phyloP scores from a whole-genome alignment of 2,888 invertebrate species.

The Orthosia gothica region DNA sequence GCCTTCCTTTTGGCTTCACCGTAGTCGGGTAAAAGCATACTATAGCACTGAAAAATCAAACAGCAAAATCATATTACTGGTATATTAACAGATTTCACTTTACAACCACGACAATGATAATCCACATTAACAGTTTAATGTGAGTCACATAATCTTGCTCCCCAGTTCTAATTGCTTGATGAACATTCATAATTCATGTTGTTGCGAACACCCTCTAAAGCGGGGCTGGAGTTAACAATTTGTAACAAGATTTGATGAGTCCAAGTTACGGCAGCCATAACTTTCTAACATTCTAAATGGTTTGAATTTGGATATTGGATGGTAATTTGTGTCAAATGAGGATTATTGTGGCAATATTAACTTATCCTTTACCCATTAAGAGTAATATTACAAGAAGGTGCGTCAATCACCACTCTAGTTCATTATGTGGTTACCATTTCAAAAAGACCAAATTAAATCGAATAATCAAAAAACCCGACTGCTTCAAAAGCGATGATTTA shows the following conservation, averaged over 20 bases:
- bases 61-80: too few relatives aligned
- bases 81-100: too few relatives aligned
- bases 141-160: slow-evolving; percentile 39
- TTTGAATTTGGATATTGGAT: slow-evolving; percentile 19
- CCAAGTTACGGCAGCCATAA: slow-evolving; percentile 24
- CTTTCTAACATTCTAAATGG: slow-evolving; percentile 30
- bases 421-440: too few relatives aligned
- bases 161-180: slow-evolving; percentile 40
- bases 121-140: slow-evolving; percentile 25
- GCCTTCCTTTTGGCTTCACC: too few relatives aligned
- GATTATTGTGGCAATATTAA: not conserved
- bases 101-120: slow-evolving; percentile 18
- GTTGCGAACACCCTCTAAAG: slow-evolving; percentile 18
- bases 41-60: too few relatives aligned
- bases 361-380: too few relatives aligned
- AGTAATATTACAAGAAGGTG: too few relatives aligned
- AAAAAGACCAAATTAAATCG: too few relatives aligned
- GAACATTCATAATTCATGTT: slow-evolving; percentile 58
- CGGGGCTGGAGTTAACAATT: slow-evolving; percentile 44
- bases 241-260: slow-evolving; percentile 26
- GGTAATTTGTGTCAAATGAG: slow-evolving; percentile 18
- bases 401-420: too few relatives aligned
- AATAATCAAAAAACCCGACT: too few relatives aligned
- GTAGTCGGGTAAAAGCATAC: too few relatives aligned
- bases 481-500: too few relatives aligned